A percentile compares a stretch with the other conserved stretches of the same genome.
These are phyloP conservation scores for Orius insidiosus DNA, from an alignment of 1,140 invertebrate genomes.

Conservation along the genomic window DNA sequence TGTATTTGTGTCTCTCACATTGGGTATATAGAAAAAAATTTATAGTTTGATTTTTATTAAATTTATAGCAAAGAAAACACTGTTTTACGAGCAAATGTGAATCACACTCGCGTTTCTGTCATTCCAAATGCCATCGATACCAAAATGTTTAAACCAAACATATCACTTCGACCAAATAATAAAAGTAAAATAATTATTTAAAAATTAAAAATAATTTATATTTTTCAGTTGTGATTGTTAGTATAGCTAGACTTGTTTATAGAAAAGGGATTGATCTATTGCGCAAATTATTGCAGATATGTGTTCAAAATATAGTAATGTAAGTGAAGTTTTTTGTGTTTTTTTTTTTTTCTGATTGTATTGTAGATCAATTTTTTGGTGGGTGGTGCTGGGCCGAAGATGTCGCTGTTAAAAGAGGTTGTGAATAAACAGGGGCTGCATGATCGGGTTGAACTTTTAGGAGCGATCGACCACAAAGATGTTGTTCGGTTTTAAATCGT, in stretches of 20 bases:
- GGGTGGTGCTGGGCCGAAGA: slow-evolving; percentile 93
- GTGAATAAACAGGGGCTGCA: slow-evolving; percentile 72
- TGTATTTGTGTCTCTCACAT: slow-evolving; percentile 98
- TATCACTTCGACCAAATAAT: background rate
- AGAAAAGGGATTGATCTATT: slow-evolving; percentile 95
- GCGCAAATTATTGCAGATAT: slow-evolving; percentile 82
- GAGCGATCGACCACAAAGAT: slow-evolving; percentile 72
- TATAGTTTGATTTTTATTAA: too few species aligned
- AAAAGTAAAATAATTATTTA: too few species aligned
- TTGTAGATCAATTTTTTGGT: slow-evolving; percentile 55
- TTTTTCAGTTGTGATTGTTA: slow-evolving; percentile 77
- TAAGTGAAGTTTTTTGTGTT: too few species aligned
- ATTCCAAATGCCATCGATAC: slow-evolving; percentile 99
- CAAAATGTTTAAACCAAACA: slow-evolving; percentile 73
- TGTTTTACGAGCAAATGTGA: slow-evolving; percentile 75
- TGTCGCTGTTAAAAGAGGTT: slow-evolving; percentile 87
- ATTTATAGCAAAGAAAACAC: slow-evolving; percentile 86
- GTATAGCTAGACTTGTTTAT: slow-evolving; percentile 92
- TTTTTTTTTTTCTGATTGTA: too few species aligned
- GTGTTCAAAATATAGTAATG: slow-evolving; percentile 54
- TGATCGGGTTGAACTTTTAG: slow-evolving; percentile 69
- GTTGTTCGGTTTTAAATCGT: slow-evolving; percentile 61
- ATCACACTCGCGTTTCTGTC: slow-evolving; percentile 76
- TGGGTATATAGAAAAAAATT: too few species aligned
- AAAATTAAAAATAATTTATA: too few species aligned